phyloP scores from a whole-genome alignment of 2,113 vertebrate genomes.

The Sturnus vulgaris region DNA sequence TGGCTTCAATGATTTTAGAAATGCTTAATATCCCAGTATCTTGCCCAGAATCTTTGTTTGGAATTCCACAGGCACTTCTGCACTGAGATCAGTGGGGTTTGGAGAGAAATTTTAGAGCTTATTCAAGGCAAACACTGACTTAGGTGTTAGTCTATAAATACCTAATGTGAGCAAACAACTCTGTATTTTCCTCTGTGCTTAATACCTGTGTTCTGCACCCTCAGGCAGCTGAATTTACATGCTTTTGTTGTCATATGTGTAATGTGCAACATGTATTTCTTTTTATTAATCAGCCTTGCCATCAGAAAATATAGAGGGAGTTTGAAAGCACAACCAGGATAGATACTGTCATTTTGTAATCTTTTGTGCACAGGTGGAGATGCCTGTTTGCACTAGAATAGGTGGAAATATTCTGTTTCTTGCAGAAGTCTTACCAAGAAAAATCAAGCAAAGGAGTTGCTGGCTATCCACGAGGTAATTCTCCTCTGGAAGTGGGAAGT shows the following conservation, averaged over 20 bases:
- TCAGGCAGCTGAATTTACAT: neutral
- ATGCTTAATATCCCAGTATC: neutral
- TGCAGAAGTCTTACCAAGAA: neutral
- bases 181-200: neutral
- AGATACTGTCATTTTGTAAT: neutral
- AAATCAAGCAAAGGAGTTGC: constrained; percentile 23
- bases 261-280: neutral
- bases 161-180: neutral
- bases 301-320: neutral
- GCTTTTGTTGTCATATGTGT: neutral
- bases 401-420: constrained; percentile 19
- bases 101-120: neutral
- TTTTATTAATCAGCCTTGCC: constrained; percentile 7
- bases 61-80: neutral
- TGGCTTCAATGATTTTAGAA: neutral
- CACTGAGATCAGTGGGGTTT: neutral
- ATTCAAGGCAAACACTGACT: neutral
- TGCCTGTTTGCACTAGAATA: neutral
- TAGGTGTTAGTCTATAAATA: neutral
- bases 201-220: neutral
- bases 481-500: constrained; percentile 42
- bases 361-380: neutral
- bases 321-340: neutral
- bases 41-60: neutral
- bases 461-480: constrained; percentile 1